These are phyloP conservation scores for Lasioglossum lativentre DNA, from an alignment of 2,888 invertebrate genomes.

Conservation along the genomic window DNA sequence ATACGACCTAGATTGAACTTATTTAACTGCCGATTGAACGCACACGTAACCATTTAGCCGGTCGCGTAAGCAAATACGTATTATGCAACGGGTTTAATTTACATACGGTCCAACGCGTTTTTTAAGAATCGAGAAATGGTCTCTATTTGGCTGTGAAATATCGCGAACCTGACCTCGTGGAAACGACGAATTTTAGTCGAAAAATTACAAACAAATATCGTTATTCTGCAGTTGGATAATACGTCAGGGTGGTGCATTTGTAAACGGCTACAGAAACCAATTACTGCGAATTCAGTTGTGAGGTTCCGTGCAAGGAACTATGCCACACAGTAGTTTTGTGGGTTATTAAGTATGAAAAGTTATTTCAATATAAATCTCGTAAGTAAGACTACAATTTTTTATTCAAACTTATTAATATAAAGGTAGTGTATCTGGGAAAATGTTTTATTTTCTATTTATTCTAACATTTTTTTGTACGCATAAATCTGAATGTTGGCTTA, in stretches of 20 bases:
- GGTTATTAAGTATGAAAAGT: too few species aligned
- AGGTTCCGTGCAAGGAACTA: too few species aligned
- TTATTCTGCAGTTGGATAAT: not conserved
- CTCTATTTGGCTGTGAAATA: slow-evolving; percentile 23
- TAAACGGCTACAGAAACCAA: not conserved
- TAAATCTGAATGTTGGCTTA: too few species aligned
- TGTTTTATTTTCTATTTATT: too few species aligned
- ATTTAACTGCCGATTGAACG: slow-evolving; percentile 53
- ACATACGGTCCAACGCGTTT: slow-evolving; percentile 18
- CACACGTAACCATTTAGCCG: slow-evolving; percentile 29
- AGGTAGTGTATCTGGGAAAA: too few species aligned
- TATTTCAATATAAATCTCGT: not conserved
- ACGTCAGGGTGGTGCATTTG: not conserved
- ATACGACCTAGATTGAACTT: slow-evolving; percentile 52
- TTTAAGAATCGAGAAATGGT: slow-evolving; percentile 26
- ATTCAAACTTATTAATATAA: too few species aligned
- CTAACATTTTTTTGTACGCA: too few species aligned
- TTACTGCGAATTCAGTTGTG: not conserved
- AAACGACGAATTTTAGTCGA: not conserved
- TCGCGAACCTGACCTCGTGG: not conserved
- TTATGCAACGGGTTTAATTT: slow-evolving; percentile 33
- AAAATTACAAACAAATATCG: not conserved
- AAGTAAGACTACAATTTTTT: not conserved
- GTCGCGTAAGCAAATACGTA: slow-evolving; percentile 20
- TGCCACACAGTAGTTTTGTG: too few species aligned